Evolutionary conservation across 1,140 invertebrate genomes (phyloP).

Genomic region (Drosophila orena): DNA sequence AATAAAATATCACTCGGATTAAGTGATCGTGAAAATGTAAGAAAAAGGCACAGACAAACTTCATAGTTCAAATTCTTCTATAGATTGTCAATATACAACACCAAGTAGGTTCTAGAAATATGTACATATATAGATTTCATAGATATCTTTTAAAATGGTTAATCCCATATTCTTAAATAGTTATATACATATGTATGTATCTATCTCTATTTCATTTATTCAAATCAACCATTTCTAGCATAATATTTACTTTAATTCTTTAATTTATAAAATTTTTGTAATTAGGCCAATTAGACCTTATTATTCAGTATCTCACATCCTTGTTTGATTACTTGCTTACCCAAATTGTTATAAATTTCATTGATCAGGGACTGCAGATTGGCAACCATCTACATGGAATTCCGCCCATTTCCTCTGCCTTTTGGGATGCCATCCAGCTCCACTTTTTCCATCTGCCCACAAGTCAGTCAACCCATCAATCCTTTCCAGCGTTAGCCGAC

Average conservation of each 20-base stretch:
- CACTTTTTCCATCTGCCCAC: slow-evolving; percentile 12
- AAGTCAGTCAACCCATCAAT: slow-evolving; percentile 49
- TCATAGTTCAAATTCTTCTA: not conserved
- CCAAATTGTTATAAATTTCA: not conserved
- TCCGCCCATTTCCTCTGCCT: slow-evolving; percentile 25
- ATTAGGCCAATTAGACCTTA: too few species aligned
- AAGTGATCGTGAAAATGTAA: not conserved
- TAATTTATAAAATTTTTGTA: too few species aligned
- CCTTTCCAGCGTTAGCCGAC: slow-evolving; percentile 50
- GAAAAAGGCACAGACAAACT: not conserved
- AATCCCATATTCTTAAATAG: too few species aligned
- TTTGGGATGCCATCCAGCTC: not conserved
- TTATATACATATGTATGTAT: not conserved
- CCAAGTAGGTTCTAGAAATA: too few species aligned
- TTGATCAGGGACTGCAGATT: slow-evolving; percentile 12
- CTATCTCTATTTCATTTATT: too few species aligned
- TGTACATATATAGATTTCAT: too few species aligned
- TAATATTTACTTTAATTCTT: too few species aligned
- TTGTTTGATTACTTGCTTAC: too few species aligned
- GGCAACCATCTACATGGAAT: not conserved
- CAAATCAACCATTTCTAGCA: not conserved
- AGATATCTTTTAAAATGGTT: too few species aligned
- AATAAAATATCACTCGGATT: slow-evolving; percentile 1
- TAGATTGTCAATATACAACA: too few species aligned
- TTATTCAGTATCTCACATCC: too few species aligned